Base-by-base conservation (phyloP, 2,113 vertebrate genomes). In the Campylomormyrus numenius region DNA sequence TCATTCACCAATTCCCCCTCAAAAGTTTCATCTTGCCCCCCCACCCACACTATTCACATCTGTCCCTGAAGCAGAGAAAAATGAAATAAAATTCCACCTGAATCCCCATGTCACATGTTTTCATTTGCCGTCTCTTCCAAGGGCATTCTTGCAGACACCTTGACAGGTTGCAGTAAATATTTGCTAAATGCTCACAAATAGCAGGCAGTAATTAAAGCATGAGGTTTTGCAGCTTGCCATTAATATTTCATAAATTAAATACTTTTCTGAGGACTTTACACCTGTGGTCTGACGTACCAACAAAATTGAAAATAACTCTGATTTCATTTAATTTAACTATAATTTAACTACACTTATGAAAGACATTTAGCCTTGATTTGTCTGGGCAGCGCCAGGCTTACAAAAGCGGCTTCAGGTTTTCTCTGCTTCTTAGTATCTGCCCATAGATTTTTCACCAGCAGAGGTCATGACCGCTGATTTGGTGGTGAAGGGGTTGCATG, bases 151-250 rank as follows among this genome's bases (percentile, higher is more conserved):
- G 35, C 31, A 80, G 35, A 80, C 35, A 80, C 74, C 74, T 80
- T 80, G 74, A 80, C 74, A 80, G 74, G 31, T 42, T 80, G 74
- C 31, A 42, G 74, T 80, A 80, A 39, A 80, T 80, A 80, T 80
- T 80, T 80, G 74, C 31, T 80, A 80, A 80, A 35, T 77, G 70
- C 31, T 77, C 70, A 77, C 70, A 77, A 39, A 80, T 80, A 80
- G 15, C 74, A 80, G 74, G 74, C 17, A 80, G 74, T 8, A 39
- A 42, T 80, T 80, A 80, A 35, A 80, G 15, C 35, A 42, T 8
- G 1, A 80, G 5, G 35, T 39, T 80, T 42, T 80, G 13, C n/a
- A 80, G 74, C 74, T 11, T 70, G 15, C n/a, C 35, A 42, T 80
- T 80, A 80, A 80, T 39, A 80, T 80, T 80, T 80, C 5, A 80